Evolutionary conservation across 2,113 vertebrate genomes (phyloP).

Genomic region (Myotis brandtii): DNA sequence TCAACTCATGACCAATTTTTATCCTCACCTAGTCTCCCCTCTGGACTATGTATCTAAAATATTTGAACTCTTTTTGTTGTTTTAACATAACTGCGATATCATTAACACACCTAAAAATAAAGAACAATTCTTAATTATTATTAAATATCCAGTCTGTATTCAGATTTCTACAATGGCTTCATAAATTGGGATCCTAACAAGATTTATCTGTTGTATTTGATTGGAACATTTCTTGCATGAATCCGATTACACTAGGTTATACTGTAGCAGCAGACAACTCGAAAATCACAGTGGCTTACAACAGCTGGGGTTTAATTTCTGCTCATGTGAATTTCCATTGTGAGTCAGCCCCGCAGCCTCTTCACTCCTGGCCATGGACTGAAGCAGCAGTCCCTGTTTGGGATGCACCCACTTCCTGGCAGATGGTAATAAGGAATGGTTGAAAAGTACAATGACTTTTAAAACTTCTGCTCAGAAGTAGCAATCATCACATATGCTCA

Average conservation of each 20-base stretch:
- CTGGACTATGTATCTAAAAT: background rate
- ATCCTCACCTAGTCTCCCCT: background rate
- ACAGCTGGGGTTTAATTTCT: constrained; percentile 3
- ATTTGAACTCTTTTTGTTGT: background rate
- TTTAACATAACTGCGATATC: background rate
- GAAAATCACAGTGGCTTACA: background rate
- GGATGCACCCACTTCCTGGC: constrained; percentile 54
- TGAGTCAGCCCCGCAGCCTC: constrained; percentile 41
- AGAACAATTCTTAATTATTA: constrained; percentile 5
- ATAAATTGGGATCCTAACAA: background rate
- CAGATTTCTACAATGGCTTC: background rate
- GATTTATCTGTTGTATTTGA: constrained; percentile 17
- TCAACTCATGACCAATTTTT: background rate
- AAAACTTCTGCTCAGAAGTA: constrained; percentile 35
- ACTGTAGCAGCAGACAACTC: background rate
- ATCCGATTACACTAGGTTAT: constrained; percentile 21
- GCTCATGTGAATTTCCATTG: background rate
- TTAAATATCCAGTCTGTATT: background rate
- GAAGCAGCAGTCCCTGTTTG: constrained; percentile 34
- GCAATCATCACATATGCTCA: constrained; percentile 3
- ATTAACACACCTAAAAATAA: background rate
- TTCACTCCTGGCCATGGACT: constrained; percentile 9
- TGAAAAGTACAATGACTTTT: background rate
- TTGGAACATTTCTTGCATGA: background rate
- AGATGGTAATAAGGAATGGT: constrained; percentile 41